Conservation (phyloP, 2,797 vertebrate species). For the Myripristis murdjan region DNA sequence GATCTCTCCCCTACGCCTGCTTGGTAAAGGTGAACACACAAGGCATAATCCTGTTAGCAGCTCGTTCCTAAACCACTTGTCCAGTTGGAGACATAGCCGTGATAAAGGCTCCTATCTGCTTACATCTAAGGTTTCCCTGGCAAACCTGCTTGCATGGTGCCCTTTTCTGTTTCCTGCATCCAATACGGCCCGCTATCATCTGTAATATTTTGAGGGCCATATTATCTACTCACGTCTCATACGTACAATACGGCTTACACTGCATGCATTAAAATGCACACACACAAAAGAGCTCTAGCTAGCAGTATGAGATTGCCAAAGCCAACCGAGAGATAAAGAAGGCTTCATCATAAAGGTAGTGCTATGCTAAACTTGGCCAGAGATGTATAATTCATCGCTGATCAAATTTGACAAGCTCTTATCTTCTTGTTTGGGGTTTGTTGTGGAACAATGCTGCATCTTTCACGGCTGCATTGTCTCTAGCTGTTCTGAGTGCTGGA, state of each 20-base stretch:
- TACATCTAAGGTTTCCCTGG: conserved; percentile 37
- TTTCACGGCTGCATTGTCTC: conserved; percentile 57
- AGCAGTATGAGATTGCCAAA: conserved; percentile 41
- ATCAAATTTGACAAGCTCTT: conserved; percentile 77
- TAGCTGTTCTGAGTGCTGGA: conserved; percentile 37
- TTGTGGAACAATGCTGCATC: conserved; percentile 61
- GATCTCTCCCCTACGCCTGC: conserved; percentile 68
- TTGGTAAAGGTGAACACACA: conserved; percentile 71
- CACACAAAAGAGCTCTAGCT: conserved; percentile 14
- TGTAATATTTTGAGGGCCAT: background rate
- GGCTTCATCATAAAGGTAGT: conserved; percentile 49
- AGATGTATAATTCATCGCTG: conserved; percentile 77
- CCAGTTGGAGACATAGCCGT: conserved; percentile 31
- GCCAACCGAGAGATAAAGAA: conserved; percentile 60
- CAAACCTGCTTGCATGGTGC: conserved; percentile 40
- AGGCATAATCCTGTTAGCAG: conserved; percentile 76
- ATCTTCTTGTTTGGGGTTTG: conserved; percentile 65
- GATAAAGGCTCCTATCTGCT: conserved; percentile 55
- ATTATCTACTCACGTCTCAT: conserved; percentile 19
- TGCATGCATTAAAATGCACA: background rate
- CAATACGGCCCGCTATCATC: background rate
- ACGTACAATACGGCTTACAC: background rate
- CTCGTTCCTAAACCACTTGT: conserved; percentile 49
- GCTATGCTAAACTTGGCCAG: conserved; percentile 35
- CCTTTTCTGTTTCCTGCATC: conserved; percentile 22